These are phyloP conservation scores for Cylindroiulus punctatus DNA, from an alignment of 2,888 invertebrate genomes.

Conservation along the genomic window DNA sequence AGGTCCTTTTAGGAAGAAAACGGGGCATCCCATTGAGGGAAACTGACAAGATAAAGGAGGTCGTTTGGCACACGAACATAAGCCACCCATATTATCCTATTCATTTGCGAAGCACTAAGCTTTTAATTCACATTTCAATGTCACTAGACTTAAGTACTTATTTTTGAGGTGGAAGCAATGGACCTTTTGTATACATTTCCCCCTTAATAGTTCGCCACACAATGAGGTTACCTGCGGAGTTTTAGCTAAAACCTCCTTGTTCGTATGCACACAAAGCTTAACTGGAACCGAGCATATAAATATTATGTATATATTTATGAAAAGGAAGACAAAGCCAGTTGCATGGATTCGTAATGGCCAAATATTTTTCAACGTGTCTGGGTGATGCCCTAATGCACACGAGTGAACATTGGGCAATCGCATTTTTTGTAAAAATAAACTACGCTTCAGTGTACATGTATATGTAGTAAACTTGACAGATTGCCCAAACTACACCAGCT, in stretches of 20 bases:
- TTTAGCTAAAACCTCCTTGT: slow-evolving; percentile 39
- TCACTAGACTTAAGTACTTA: slow-evolving; percentile 48
- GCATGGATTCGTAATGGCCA: background rate
- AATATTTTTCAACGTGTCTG: slow-evolving; percentile 1
- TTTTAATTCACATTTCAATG: slow-evolving; percentile 55
- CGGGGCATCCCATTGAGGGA: slow-evolving; percentile 23
- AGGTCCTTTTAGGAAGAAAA: slow-evolving; percentile 45
- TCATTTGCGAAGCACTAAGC: slow-evolving; percentile 49
- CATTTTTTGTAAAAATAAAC: slow-evolving; percentile 19
- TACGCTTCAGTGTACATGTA: too few species aligned
- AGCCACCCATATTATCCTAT: slow-evolving; percentile 52
- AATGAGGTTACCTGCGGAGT: slow-evolving; percentile 51
- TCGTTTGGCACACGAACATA: slow-evolving; percentile 54
- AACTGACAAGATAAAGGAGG: slow-evolving; percentile 51
- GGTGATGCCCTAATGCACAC: slow-evolving; percentile 3
- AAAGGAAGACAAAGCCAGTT: slow-evolving; percentile 22
- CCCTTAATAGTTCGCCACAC: slow-evolving; percentile 48
- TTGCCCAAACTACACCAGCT: too few species aligned
- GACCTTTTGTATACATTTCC: slow-evolving; percentile 47
- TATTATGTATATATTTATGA: slow-evolving; percentile 33
- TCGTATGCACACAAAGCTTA: background rate
- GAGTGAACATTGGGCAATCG: background rate
- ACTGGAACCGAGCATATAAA: slow-evolving; percentile 40
- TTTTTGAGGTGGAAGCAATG: slow-evolving; percentile 46
- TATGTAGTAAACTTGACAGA: too few species aligned